These are phyloP conservation scores for Paralvinella palmiformis DNA, from an alignment of 1,140 invertebrate genomes.

Conservation along the genomic window DNA sequence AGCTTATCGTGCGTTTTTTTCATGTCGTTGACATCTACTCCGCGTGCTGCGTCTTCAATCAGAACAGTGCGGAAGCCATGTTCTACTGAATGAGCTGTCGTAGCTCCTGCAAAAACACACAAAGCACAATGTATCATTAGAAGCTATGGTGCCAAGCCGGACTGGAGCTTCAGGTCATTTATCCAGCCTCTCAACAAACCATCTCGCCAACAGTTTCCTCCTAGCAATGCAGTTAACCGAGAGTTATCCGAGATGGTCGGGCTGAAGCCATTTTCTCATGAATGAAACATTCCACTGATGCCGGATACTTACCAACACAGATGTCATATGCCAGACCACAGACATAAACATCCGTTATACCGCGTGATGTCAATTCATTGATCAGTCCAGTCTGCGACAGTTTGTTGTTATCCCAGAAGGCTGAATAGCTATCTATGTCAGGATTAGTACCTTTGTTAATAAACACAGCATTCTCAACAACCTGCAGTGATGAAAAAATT, in stretches of 20 bases:
- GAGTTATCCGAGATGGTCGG: too few relatives aligned
- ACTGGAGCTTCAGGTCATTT: too few relatives aligned
- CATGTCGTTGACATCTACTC: slow-evolving; percentile 77
- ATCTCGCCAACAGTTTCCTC: too few relatives aligned
- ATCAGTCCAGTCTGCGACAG: slow-evolving; percentile 79
- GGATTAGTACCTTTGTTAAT: slow-evolving; percentile 91
- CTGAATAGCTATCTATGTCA: slow-evolving; percentile 93
- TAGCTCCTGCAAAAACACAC: slow-evolving; percentile 61
- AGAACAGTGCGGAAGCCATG: slow-evolving; percentile 84
- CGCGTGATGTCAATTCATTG: slow-evolving; percentile 68
- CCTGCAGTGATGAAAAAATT: too few relatives aligned
- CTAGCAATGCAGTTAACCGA: too few relatives aligned
- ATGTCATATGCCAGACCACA: slow-evolving; percentile 95
- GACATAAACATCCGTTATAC: slow-evolving; percentile 86
- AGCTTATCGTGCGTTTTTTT: slow-evolving; percentile 66
- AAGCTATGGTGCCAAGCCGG: too few relatives aligned
- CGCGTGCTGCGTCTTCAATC: slow-evolving; percentile 84
- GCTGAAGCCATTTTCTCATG: not conserved
- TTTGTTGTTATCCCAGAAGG: slow-evolving; percentile 96
- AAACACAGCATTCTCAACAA: slow-evolving; percentile 68
- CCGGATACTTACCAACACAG: slow-evolving; percentile 78
- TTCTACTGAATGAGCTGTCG: slow-evolving; percentile 75
- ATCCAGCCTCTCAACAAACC: too few relatives aligned
- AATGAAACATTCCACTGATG: not conserved
- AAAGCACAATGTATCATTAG: slow-evolving; percentile 2